phyloP scores from a whole-genome alignment of 2,113 vertebrate genomes.

The Megatriorchis doriae region DNA sequence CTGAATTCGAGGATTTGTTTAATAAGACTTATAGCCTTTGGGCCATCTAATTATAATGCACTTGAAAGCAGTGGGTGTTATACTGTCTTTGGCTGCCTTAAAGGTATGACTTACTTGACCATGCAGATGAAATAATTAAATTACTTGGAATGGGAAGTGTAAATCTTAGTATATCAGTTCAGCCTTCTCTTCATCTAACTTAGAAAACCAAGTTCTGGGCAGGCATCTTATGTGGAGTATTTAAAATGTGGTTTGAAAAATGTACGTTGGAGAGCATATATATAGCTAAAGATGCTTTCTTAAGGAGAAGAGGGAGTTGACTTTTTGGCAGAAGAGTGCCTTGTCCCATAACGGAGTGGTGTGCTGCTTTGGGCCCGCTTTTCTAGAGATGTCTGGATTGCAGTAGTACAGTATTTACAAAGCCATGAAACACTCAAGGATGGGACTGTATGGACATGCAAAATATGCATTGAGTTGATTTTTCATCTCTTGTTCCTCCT shows the following conservation, averaged over 20 bases:
- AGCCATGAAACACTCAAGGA: not conserved
- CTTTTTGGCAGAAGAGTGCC: not conserved
- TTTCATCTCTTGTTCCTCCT: not conserved
- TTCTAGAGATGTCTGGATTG: not conserved
- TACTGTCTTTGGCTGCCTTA: not conserved
- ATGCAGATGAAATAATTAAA: not conserved
- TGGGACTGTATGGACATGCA: not conserved
- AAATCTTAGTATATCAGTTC: not conserved
- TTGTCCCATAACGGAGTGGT: rapidly evolving
- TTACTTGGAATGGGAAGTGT: not conserved
- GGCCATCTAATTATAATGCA: not conserved
- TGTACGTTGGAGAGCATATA: not conserved
- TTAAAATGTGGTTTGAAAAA: not conserved
- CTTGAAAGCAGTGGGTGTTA: not conserved
- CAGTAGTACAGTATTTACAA: not conserved
- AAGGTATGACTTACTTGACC: not conserved
- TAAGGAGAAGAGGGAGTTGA: not conserved
- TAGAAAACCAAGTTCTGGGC: not conserved
- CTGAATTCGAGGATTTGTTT: not conserved
- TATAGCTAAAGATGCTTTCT: not conserved
- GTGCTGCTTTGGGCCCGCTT: not conserved
- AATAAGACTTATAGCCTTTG: not conserved
- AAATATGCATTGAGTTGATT: not conserved
- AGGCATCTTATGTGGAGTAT: not conserved
- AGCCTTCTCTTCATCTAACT: not conserved